Evolutionary conservation across 2,888 invertebrate species (phyloP).

Genomic region (Cosmorhoe ocellata): DNA sequence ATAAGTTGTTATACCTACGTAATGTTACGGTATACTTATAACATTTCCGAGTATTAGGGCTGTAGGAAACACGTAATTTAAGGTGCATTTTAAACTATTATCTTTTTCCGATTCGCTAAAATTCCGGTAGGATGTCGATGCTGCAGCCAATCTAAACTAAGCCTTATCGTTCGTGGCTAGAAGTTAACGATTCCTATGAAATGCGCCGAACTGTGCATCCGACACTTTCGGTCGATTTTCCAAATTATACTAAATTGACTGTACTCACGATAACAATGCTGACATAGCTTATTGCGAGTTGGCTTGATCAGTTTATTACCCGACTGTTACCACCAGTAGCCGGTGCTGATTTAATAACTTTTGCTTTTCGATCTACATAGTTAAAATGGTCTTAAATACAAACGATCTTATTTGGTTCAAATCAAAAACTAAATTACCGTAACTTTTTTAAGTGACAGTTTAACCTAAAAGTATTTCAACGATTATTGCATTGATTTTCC

Average conservation of each 20-base stretch:
- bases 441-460: too few relatives aligned
- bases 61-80: conserved; percentile 72
- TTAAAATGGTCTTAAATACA: too few relatives aligned
- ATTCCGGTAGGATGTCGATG: conserved; percentile 57
- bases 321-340: too few relatives aligned
- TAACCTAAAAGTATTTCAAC: too few relatives aligned
- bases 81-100: conserved; percentile 69
- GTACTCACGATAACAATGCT: conserved; percentile 34
- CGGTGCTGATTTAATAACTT: too few relatives aligned
- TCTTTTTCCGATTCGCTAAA: conserved; percentile 73
- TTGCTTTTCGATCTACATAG: too few relatives aligned
- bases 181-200: conserved; percentile 20
- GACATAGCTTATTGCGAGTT: conserved; percentile 7
- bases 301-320: conserved; percentile 8
- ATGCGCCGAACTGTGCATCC: conserved; percentile 35
- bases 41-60: conserved; percentile 66
- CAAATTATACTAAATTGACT: conserved; percentile 48
- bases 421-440: too few relatives aligned
- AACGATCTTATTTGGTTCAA: too few relatives aligned
- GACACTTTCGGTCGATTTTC: conserved; percentile 54
- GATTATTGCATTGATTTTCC: too few relatives aligned
- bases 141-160: conserved; percentile 30
- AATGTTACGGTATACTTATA: conserved; percentile 6
- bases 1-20: background rate
- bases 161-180: conserved; percentile 24